Conservation (phyloP, 2,888 invertebrate species). For the Pristionchus japonicus region DNA sequence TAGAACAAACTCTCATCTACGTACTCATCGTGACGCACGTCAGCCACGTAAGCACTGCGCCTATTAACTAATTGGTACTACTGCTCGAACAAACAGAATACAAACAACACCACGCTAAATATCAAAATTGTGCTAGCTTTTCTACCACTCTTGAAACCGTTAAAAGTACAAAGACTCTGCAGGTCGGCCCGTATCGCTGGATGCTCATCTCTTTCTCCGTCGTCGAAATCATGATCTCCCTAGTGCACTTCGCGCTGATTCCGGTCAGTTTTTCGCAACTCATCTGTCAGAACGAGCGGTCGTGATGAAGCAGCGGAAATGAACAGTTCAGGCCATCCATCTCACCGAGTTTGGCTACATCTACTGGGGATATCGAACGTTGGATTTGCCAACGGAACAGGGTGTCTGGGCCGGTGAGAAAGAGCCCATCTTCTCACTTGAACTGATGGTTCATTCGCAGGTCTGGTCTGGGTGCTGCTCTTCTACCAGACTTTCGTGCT, state of each 20-base stretch:
- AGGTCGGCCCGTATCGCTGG: background rate
- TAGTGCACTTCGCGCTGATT: background rate
- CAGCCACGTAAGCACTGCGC: no score
- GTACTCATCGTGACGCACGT: background rate
- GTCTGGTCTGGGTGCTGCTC: background rate
- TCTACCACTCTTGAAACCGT: no score
- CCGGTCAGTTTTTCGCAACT: background rate
- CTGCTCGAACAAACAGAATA: no score
- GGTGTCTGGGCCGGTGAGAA: background rate
- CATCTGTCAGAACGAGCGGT: background rate
- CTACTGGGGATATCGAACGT: background rate
- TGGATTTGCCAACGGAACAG: background rate
- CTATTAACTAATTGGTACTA: no score
- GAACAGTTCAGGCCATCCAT: background rate
- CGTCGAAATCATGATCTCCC: background rate
- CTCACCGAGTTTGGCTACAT: conserved; percentile 16
- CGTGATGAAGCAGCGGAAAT: background rate
- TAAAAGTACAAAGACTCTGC: no score
- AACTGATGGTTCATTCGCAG: background rate
- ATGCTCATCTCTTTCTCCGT: background rate
- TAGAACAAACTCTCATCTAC: no score
- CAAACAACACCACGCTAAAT: no score
- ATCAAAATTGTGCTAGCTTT: no score
- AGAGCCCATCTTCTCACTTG: no score
- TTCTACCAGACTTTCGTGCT: conserved; percentile 10